phyloP scores from a whole-genome alignment of 2,888 invertebrate genomes.

The Acleris literana region DNA sequence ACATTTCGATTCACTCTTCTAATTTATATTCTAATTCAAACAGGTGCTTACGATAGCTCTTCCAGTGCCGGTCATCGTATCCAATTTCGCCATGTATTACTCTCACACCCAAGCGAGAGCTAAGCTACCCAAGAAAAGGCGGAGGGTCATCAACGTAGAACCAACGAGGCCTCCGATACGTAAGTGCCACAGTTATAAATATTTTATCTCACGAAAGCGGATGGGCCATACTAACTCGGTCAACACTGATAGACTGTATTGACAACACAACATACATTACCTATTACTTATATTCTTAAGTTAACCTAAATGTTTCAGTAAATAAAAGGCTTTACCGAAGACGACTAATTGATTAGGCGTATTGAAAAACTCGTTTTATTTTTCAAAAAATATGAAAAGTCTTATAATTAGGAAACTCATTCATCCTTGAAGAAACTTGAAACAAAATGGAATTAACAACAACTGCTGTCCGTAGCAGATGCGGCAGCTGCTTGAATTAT shows the following conservation, averaged over 20 bases:
- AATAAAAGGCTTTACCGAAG: too few species aligned
- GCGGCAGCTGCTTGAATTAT: slow-evolving; percentile 27
- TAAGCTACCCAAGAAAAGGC: slow-evolving; percentile 98
- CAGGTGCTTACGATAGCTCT: slow-evolving; percentile 96
- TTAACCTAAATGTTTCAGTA: too few species aligned
- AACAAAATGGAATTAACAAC: slow-evolving; percentile 23
- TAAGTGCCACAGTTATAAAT: slow-evolving; percentile 50
- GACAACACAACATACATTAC: too few species aligned
- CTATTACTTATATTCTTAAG: too few species aligned
- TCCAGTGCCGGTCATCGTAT: slow-evolving; percentile 99
- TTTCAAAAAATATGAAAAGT: too few species aligned
- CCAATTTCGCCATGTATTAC: slow-evolving; percentile 99
- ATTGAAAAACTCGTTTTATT: too few species aligned
- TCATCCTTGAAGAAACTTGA: slow-evolving; percentile 10
- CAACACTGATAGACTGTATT: too few species aligned
- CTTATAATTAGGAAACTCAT: slow-evolving; percentile 25
- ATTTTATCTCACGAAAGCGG: too few species aligned
- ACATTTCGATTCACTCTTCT: too few species aligned
- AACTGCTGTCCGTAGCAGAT: slow-evolving; percentile 28
- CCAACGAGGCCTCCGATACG: slow-evolving; percentile 89
- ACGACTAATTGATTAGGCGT: too few species aligned
- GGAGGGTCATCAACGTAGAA: slow-evolving; percentile 98
- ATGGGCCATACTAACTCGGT: too few species aligned
- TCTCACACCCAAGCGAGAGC: slow-evolving; percentile 98
- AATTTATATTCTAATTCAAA: background rate